phyloP scores from a whole-genome alignment of 2,113 vertebrate species.

The Sander lucioperca region DNA sequence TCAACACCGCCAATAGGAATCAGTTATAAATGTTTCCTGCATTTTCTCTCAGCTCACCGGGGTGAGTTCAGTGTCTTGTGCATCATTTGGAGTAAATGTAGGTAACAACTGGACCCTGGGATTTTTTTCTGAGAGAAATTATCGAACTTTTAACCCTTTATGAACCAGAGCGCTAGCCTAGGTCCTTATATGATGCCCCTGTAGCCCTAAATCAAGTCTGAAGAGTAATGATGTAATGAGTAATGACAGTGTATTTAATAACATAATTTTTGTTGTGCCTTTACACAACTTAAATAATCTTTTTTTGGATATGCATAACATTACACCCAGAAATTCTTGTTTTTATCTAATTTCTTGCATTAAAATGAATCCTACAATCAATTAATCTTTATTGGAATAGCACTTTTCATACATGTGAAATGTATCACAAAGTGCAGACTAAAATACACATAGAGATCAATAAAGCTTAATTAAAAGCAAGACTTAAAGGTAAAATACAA shows the following conservation, averaged over 20 bases:
- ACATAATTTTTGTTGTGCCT: neutral
- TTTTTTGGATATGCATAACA: neutral
- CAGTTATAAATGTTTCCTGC: conserved; percentile 1
- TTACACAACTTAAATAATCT: neutral
- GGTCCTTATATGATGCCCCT: neutral
- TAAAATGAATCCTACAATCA: neutral
- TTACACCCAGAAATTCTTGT: neutral
- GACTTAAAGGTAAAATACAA: no score
- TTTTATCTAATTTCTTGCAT: neutral
- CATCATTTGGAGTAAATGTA: neutral
- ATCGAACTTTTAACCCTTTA: no score
- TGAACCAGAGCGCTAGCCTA: neutral
- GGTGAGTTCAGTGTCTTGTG: neutral
- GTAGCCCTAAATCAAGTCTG: neutral
- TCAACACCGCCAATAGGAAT: neutral
- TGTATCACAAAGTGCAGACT: no score
- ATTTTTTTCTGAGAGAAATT: no score
- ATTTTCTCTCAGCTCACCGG: neutral
- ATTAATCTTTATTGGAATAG: no score
- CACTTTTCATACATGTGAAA: no score
- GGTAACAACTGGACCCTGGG: neutral
- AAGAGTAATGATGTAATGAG: neutral
- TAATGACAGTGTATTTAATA: no score
- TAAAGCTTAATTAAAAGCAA: no score
- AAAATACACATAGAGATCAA: no score